Conservation (phyloP, 2,113 vertebrate genomes). For the Phainopepla nitens region DNA sequence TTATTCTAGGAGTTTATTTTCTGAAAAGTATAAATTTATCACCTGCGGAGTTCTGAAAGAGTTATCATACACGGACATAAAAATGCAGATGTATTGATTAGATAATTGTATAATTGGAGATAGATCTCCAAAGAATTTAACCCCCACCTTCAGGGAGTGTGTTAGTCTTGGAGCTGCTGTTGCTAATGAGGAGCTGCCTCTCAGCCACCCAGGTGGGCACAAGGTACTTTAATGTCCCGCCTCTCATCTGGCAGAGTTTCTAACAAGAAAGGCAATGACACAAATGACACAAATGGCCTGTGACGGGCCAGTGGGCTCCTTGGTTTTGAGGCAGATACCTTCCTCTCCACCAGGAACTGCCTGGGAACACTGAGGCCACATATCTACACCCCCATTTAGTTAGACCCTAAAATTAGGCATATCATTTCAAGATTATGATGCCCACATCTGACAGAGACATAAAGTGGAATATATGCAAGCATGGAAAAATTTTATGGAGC, state of each 20-base stretch:
- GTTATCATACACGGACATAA: background rate
- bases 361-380: background rate
- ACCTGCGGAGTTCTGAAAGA: background rate
- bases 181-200: background rate
- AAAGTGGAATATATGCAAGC: background rate
- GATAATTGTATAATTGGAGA: background rate
- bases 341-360: background rate
- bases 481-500: background rate
- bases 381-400: background rate
- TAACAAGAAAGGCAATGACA: background rate
- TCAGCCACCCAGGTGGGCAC: background rate
- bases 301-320: background rate
- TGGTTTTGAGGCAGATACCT: background rate
- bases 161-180: background rate
- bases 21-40: background rate
- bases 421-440: background rate
- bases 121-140: background rate
- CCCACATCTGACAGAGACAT: background rate
- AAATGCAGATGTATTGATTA: background rate
- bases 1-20: background rate
- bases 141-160: fast-evolving
- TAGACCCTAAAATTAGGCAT: background rate
- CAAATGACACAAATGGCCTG: fast-evolving
- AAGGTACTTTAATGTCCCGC: background rate
- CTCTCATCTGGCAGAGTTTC: background rate